Base-by-base conservation (phyloP, 1,140 invertebrate genomes). In the Sitophilus oryzae region DNA sequence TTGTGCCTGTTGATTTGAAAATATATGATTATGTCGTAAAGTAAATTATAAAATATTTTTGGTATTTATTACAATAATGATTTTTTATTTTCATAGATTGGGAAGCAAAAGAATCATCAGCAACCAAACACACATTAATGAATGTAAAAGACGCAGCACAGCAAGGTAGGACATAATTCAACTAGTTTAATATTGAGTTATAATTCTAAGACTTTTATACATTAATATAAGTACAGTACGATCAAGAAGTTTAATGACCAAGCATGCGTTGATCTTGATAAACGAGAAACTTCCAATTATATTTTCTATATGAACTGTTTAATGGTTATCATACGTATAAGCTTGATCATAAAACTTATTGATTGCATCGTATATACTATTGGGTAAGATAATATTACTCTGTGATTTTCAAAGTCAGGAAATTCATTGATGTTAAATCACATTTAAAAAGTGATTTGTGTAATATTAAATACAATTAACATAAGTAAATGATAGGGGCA, bases 111-210 rank as follows among this genome's bases (percentile, higher is more conserved):
- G 64, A 58, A 42, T 41, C 58, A 43, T 30, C 56, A 35, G 41
- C 40, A 22, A 46, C 57, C 47, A 20, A 38, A 22, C 18, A 18
- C 38, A 37, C 34, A 58, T 23, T 53, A 61, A 21, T 62, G 62
- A n/a, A 43, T 23, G 48, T 35, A 44, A 38, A 57, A 51, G 59
- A 56, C 61, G 65, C 65, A 61, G 64, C 62, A 60, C 59, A 63
- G 50, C 61, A 68, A 70, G 68, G 68, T 70, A 68, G 56, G 45
- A 42, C n/a, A n/a, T n/a, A n/a, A n/a, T n/a, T n/a, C n/a, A n/a
- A 9, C 30, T 35, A 35, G n/a, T 9, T n/a, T 35, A 41, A 41
- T 16, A 41, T 44, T 44, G 42, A 10, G 20, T 44, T 10, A 47
- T 46, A 6, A 6, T 30, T 11, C 5, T 30, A 2, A 22, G 15